A percentile compares a stretch with the other conserved stretches of the same genome.
Evolutionary conservation across 2,113 vertebrate species (phyloP).

Genomic region (Scomber colias): DNA sequence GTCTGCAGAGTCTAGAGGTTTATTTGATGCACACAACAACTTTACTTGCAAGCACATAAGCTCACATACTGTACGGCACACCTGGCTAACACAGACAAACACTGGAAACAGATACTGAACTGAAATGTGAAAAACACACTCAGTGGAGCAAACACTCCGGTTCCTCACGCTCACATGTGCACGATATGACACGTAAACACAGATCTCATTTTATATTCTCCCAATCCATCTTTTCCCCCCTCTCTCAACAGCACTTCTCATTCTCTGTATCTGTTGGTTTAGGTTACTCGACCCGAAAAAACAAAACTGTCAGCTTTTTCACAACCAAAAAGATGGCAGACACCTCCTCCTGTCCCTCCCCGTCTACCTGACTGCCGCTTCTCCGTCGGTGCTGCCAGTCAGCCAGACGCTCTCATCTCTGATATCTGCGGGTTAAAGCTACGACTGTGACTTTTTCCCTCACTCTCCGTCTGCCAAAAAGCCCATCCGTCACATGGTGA

Average conservation of each 20-base stretch:
- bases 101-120: neutral
- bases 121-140: neutral
- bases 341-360: neutral
- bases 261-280: conserved; percentile 11
- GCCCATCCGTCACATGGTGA: conserved; percentile 9
- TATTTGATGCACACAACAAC: conserved; percentile 32
- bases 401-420: conserved; percentile 25
- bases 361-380: neutral
- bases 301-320: neutral
- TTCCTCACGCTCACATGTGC: neutral
- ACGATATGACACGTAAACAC: conserved; percentile 7
- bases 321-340: neutral
- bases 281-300: neutral
- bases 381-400: conserved; percentile 19
- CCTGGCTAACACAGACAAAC: neutral
- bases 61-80: neutral
- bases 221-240: neutral
- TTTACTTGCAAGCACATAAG: conserved; percentile 8
- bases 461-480: conserved; percentile 27
- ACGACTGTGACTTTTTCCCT: conserved; percentile 5
- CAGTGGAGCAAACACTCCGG: neutral
- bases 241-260: neutral
- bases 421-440: neutral
- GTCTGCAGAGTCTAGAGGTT: conserved; percentile 23
- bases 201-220: conserved; percentile 14